Percentiles rank a stretch among this genome's conserved stretches.
Conservation (phyloP, 2,797 vertebrate genomes). For the Macropodus opercularis region DNA sequence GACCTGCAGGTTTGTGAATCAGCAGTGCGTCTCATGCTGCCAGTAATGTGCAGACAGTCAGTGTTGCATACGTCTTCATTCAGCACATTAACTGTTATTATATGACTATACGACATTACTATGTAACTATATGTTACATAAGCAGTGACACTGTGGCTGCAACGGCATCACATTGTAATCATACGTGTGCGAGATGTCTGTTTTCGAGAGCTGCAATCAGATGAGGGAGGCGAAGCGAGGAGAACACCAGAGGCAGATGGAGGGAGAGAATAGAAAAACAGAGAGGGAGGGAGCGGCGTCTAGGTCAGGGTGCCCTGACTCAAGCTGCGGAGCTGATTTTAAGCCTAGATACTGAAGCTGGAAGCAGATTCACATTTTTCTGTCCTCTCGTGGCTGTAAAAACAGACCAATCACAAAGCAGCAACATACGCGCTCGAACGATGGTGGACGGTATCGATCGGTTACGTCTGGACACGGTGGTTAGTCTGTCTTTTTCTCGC, state of each 20-base stretch:
- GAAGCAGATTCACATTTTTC: not conserved
- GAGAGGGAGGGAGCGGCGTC: not conserved
- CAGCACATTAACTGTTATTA: too few species aligned
- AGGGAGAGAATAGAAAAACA: not conserved
- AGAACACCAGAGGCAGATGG: not conserved
- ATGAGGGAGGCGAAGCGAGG: not conserved
- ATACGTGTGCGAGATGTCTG: not conserved
- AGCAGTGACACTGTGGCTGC: not conserved
- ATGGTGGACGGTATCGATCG: too few species aligned
- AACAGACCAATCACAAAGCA: too few species aligned
- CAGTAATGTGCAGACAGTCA: constrained; percentile 9
- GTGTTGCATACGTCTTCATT: too few species aligned
- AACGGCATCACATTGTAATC: not conserved
- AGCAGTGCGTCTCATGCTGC: constrained; percentile 19
- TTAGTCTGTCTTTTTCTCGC: not conserved
- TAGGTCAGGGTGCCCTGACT: not conserved
- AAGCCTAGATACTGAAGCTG: not conserved
- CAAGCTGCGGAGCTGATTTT: not conserved
- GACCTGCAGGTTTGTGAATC: constrained; percentile 18
- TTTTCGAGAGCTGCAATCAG: not conserved
- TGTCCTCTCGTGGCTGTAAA: too few species aligned
- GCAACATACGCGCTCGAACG: too few species aligned
- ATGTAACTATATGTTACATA: too few species aligned
- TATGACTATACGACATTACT: too few species aligned
- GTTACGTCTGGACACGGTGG: not conserved